Percentiles rank a stretch among this genome's conserved stretches.
Conservation (phyloP, 2,888 invertebrate species). For the Helobdella robusta region DNA sequence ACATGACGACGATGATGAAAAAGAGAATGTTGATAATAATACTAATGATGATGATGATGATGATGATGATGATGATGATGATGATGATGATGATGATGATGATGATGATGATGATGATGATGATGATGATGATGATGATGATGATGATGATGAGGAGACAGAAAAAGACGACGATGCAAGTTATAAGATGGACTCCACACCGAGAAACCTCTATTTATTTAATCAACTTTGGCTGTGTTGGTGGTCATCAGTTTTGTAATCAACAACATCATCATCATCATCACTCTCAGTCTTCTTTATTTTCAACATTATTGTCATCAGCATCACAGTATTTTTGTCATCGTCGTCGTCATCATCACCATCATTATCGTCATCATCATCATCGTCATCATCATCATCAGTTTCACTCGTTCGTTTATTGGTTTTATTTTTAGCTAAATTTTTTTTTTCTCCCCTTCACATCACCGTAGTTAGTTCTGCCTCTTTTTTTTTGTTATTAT, state of each 20-base stretch:
- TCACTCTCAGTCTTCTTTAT: neutral
- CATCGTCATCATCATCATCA: constrained; percentile 17
- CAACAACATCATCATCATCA: no score
- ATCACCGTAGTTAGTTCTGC: no score
- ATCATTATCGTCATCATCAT: constrained; percentile 19
- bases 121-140: constrained; percentile 15
- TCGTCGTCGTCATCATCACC: constrained; percentile 10
- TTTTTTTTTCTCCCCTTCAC: no score
- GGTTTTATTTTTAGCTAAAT: no score
- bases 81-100: constrained; percentile 16
- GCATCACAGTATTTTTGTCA: constrained; percentile 6
- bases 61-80: constrained; percentile 4
- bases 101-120: constrained; percentile 14
- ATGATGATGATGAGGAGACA: neutral
- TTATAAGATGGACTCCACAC: no score
- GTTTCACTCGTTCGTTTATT: no score
- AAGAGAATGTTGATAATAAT: constrained; percentile 18
- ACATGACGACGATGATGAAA: constrained; percentile 14
- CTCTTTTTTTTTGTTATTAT: no score
- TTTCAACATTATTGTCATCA: constrained; percentile 1
- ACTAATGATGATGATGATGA: constrained; percentile 19
- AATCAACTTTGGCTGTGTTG: no score
- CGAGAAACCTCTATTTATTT: no score
- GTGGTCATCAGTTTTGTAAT: no score
- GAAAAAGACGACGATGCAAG: no score